These are phyloP conservation scores for Lochmaea crataegi DNA, from an alignment of 2,888 invertebrate species.

Conservation along the genomic window DNA sequence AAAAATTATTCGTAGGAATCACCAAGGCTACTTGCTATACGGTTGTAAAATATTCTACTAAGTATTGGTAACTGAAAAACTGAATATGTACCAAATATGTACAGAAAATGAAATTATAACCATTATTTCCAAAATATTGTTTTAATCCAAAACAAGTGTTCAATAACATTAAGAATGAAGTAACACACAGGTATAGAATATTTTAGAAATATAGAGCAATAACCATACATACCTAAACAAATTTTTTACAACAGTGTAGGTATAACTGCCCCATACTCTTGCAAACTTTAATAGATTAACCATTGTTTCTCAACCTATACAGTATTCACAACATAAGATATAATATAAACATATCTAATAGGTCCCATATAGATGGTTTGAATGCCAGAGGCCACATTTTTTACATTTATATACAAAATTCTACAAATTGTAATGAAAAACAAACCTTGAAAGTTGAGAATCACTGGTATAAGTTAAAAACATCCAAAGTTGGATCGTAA, in stretches of 20 bases:
- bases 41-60: too few relatives aligned
- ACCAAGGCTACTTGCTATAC: neutral
- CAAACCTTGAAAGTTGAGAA: conserved; percentile 15
- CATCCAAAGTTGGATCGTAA: neutral
- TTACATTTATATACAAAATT: too few relatives aligned
- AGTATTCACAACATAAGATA: neutral
- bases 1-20: neutral
- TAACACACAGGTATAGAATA: neutral
- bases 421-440: neutral
- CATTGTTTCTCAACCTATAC: neutral
- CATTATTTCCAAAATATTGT: too few relatives aligned
- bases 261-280: neutral
- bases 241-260: neutral
- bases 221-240: too few relatives aligned
- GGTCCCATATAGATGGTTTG: too few relatives aligned
- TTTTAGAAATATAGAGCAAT: neutral
- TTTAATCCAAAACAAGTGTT: too few relatives aligned
- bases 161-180: too few relatives aligned
- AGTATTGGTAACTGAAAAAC: too few relatives aligned
- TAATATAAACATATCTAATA: neutral
- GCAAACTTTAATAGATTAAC: neutral
- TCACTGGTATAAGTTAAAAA: neutral
- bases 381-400: too few relatives aligned
- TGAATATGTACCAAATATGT: too few relatives aligned
- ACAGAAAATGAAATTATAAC: too few relatives aligned